phyloP scores from a whole-genome alignment of 2,797 vertebrate genomes.

The Liasis olivaceus region DNA sequence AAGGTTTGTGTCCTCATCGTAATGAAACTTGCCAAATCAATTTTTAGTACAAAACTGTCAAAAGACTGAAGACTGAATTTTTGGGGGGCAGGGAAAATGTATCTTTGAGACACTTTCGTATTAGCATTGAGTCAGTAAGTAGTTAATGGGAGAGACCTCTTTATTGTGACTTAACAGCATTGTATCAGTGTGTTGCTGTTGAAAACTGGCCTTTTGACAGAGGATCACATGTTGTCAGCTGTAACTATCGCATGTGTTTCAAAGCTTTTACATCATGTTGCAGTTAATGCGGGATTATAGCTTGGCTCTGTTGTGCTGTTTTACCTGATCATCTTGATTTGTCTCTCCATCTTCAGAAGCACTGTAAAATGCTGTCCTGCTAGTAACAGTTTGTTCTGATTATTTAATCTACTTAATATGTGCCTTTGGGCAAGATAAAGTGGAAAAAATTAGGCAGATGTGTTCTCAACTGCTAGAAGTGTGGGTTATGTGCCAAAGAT shows the following conservation, averaged over 20 bases:
- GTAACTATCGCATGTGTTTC: not conserved
- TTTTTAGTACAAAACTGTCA: not conserved
- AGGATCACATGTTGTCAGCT: not conserved
- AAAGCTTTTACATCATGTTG: not conserved
- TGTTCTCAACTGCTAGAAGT: not conserved
- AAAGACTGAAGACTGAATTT: not conserved
- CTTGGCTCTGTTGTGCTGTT: not conserved
- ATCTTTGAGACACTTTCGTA: not conserved
- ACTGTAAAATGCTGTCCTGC: not conserved
- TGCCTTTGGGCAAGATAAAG: not conserved
- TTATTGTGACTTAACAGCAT: not conserved
- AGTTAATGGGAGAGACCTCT: not conserved
- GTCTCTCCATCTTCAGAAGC: not conserved
- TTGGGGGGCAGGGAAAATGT: not conserved
- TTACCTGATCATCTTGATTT: not conserved
- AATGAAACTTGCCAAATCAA: not conserved
- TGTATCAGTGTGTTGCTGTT: not conserved
- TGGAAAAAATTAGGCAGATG: not conserved
- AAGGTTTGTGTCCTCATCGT: not conserved
- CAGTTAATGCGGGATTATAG: not conserved
- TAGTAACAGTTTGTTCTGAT: not conserved
- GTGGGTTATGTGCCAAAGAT: not conserved
- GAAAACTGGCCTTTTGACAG: conserved; percentile 5
- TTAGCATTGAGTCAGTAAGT: not conserved
- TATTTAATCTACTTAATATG: conserved; percentile 1